Evolutionary conservation across 2,888 invertebrate species (phyloP), one percentile per base, ranked within the genome.

Genomic region (Chesias legatella): DNA sequence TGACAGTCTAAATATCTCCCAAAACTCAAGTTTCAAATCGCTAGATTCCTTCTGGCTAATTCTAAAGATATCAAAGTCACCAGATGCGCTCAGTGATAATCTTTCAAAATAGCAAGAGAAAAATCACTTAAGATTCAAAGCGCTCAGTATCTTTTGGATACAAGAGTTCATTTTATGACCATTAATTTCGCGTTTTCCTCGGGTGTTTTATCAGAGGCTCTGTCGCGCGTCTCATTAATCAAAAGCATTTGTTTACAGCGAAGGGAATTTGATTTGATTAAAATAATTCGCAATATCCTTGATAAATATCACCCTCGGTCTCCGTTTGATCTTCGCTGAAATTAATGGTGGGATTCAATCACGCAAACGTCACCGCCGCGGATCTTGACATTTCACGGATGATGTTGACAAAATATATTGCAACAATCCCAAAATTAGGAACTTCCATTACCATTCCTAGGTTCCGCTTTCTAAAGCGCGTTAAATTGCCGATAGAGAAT

Each of bases 271-370:
- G 86, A 88, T 86, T 88, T 88, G 86, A 88, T 88, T 88, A 88
- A 86, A 88, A 88, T 88, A 88, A 86, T 88, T 84, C 85, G 85
- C 86, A 88, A 88, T 86, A 88, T 88, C 88, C 85, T 86, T 88
- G 86, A 86, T 88, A 88, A 86, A 86, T 88, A 88, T 86, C 86
- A 86, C 88, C 86, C 86, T 82, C 85, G 75, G 76, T 85, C 85
- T 85, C 67, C 85, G 88, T 88, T 88, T 88, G 88, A 88, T 88
- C 88, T 84, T 82, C 73, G 63, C 66, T 74, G 69, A 84, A 88
- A 88, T 86, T 88, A 86, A 86, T 88, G 88, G 84, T 79, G 63
- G 80, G 76, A 86, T 88, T 86, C 86, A 85, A 88, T 86, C 86
- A 85, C 77, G 79, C 74, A 77, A 84, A 79, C 74, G 82, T 73